Percentiles rank a stretch among this genome's conserved stretches.
Evolutionary conservation across 2,797 vertebrate species (phyloP).

Genomic region (Borostomias antarcticus): DNA sequence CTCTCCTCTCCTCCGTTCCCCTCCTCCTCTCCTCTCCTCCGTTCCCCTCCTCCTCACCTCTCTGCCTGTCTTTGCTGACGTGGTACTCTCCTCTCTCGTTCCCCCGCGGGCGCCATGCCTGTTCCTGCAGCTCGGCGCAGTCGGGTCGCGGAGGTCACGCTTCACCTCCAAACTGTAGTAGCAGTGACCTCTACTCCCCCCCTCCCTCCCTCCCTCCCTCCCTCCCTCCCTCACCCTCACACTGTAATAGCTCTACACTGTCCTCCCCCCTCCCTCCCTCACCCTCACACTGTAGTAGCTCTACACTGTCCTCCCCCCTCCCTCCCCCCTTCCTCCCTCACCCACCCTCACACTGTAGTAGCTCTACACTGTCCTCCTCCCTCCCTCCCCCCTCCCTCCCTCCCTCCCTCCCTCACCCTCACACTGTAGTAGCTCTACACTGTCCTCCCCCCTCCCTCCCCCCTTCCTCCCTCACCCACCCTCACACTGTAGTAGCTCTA

Average conservation of each 20-base stretch:
- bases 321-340: slow-evolving; percentile 5
- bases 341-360: not conserved
- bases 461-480: not conserved
- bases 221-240: slow-evolving; percentile 20
- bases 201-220: slow-evolving; percentile 5
- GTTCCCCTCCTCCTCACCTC: slow-evolving; percentile 25
- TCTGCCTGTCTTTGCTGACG: slow-evolving; percentile 55
- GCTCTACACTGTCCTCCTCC: not conserved
- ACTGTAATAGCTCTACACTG: not conserved
- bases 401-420: slow-evolving; percentile 3
- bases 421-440: not conserved
- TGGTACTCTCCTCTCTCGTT: slow-evolving; percentile 34
- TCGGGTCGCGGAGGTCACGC: slow-evolving; percentile 50
- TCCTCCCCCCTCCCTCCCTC: not conserved
- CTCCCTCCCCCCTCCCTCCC: not conserved
- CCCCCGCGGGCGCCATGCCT: slow-evolving; percentile 46
- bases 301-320: not conserved
- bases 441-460: slow-evolving; percentile 1
- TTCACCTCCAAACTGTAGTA: slow-evolving; percentile 34
- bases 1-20: not conserved
- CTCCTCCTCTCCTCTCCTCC: slow-evolving; percentile 3
- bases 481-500: not conserved
- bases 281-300: not conserved
- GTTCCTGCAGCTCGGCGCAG: slow-evolving; percentile 31
- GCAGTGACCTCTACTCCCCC: not conserved